These are phyloP conservation scores for Drosophila sordidula DNA, from an alignment of 2,888 invertebrate genomes.

Conservation along the genomic window DNA sequence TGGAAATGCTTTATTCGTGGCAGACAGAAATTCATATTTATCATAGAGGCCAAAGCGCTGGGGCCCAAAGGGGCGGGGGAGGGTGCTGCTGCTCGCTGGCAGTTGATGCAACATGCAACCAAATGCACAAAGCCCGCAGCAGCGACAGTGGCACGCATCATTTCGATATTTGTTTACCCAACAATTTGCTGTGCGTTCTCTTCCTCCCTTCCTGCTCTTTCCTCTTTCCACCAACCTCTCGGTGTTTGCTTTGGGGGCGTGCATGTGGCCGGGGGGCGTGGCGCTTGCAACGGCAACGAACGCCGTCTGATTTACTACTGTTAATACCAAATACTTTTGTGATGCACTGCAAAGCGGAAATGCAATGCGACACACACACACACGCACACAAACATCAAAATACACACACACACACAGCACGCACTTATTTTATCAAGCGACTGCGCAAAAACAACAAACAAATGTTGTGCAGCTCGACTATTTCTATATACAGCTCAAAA, in stretches of 20 bases:
- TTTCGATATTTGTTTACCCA: slow-evolving; percentile 70
- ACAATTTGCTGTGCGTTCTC: slow-evolving; percentile 57
- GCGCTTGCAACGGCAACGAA: slow-evolving; percentile 22
- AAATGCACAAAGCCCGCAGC: slow-evolving; percentile 48
- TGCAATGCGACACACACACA: slow-evolving; percentile 57
- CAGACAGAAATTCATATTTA: slow-evolving; percentile 51
- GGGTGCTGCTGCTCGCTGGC: neutral
- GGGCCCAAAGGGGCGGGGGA: neutral
- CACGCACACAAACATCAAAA: neutral
- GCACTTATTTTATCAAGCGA: slow-evolving; percentile 47
- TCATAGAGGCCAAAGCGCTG: slow-evolving; percentile 23
- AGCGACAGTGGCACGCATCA: slow-evolving; percentile 62
- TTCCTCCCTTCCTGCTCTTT: neutral
- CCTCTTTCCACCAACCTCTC: neutral
- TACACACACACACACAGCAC: slow-evolving; percentile 16
- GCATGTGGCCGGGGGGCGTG: neutral
- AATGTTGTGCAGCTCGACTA: slow-evolving; percentile 7
- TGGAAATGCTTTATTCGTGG: slow-evolving; percentile 31
- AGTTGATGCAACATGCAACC: slow-evolving; percentile 36
- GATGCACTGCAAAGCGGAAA: slow-evolving; percentile 66
- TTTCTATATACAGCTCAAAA: slow-evolving; percentile 18
- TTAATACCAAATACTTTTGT: slow-evolving; percentile 70
- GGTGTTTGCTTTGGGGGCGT: slow-evolving; percentile 14
- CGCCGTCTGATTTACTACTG: slow-evolving; percentile 62
- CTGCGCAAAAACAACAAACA: slow-evolving; percentile 56